These are phyloP conservation scores for Archocentrus centrarchus DNA, from an alignment of 2,113 vertebrate species.

Conservation along the genomic window DNA sequence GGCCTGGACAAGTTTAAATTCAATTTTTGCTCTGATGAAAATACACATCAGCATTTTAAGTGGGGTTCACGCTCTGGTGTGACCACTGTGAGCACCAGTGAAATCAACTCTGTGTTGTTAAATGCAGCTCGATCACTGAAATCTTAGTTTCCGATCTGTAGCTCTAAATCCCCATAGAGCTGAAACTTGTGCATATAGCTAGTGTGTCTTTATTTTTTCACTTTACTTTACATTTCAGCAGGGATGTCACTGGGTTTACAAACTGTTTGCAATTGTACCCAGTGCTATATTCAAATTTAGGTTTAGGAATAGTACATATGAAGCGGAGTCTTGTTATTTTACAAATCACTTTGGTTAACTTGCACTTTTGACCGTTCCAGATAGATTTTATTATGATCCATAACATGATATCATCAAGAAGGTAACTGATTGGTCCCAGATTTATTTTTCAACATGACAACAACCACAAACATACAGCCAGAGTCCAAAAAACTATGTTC, in stretches of 20 bases:
- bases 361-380: not conserved
- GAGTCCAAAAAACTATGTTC: not conserved
- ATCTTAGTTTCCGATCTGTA: no score
- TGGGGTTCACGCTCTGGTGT: no score
- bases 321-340: not conserved
- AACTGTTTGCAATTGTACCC: not conserved
- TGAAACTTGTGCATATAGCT: not conserved
- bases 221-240: not conserved
- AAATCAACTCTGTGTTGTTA: no score
- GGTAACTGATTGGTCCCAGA: not conserved
- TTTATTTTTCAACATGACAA: slow-evolving; percentile 7
- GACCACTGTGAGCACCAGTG: no score
- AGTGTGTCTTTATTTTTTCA: not conserved
- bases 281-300: not conserved
- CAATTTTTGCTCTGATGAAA: no score
- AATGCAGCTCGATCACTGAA: no score
- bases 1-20: no score
- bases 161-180: not conserved
- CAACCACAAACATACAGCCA: not conserved
- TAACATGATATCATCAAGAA: not conserved
- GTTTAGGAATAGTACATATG: not conserved
- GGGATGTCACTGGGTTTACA: not conserved
- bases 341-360: not conserved
- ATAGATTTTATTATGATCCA: not conserved
- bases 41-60: no score